Percentiles rank a stretch among this genome's conserved stretches.
These are phyloP conservation scores for Chinchilla lanigera DNA, from an alignment of 2,113 vertebrate genomes.

Conservation along the genomic window DNA sequence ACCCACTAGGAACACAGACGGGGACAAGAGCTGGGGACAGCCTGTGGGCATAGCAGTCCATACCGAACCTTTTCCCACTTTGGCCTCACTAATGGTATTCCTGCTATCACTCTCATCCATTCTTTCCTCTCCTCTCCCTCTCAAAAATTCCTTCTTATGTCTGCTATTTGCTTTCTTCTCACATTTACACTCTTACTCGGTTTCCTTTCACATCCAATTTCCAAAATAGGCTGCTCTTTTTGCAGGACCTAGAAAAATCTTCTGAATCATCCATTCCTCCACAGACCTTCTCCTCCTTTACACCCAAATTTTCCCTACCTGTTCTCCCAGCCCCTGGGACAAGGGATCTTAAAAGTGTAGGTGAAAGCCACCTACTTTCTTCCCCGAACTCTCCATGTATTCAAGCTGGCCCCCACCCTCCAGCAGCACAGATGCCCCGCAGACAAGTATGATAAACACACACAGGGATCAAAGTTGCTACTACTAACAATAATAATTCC, in stretches of 20 bases:
- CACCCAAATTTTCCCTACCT: neutral
- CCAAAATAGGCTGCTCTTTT: neutral
- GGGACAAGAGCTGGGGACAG: no score
- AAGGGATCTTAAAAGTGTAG: neutral
- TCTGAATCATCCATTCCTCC: neutral
- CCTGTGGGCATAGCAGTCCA: neutral
- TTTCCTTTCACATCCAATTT: constrained; percentile 45
- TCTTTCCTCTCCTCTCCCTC: neutral
- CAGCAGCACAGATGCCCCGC: constrained; percentile 18
- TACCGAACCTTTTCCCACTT: neutral
- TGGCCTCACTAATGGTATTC: neutral
- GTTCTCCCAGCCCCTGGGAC: neutral
- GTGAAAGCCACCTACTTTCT: neutral
- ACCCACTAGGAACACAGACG: neutral
- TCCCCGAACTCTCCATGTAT: neutral
- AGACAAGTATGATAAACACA: constrained; percentile 62
- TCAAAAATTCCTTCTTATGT: neutral
- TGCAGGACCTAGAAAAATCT: neutral
- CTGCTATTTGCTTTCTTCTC: neutral
- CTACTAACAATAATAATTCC: constrained; percentile 72
- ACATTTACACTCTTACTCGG: neutral
- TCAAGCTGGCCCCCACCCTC: neutral
- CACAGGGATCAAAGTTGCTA: constrained; percentile 62
- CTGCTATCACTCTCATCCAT: neutral
- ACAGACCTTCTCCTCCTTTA: neutral